Percentiles rank a stretch among this genome's conserved stretches.
Evolutionary conservation across 2,888 invertebrate genomes (phyloP).

Genomic region (Cheilosia vernalis): DNA sequence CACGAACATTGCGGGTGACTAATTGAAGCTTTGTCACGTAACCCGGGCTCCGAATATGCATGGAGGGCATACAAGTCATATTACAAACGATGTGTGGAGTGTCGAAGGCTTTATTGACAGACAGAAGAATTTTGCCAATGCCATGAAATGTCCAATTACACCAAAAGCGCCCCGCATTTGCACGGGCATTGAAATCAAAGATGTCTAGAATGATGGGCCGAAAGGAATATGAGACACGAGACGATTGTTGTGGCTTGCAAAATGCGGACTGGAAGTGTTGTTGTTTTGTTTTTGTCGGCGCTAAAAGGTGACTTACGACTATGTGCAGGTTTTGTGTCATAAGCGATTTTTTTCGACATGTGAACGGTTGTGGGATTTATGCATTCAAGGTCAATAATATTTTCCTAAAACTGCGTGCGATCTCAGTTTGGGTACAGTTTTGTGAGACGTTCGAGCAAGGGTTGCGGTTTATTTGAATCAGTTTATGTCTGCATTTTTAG

Average conservation of each 20-base stretch:
- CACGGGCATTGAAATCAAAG: constrained; percentile 63
- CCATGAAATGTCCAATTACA: constrained; percentile 64
- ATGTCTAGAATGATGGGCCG: constrained; percentile 37
- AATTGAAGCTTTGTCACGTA: constrained; percentile 48
- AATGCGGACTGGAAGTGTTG: too few species aligned
- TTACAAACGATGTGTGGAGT: constrained; percentile 15
- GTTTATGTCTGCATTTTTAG: too few species aligned
- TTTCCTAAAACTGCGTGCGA: too few species aligned
- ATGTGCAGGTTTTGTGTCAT: background rate
- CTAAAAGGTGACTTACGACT: constrained; percentile 15
- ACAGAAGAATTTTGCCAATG: constrained; percentile 66
- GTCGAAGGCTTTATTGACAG: constrained; percentile 28
- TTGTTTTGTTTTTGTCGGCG: constrained; percentile 30
- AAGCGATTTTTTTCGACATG: background rate
- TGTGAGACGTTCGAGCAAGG: too few species aligned
- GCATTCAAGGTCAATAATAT: too few species aligned
- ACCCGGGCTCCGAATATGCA: constrained; percentile 35
- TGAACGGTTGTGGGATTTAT: background rate
- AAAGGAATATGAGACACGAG: constrained; percentile 62
- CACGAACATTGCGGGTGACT: constrained; percentile 44
- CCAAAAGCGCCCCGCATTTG: constrained; percentile 10
- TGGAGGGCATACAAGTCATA: constrained; percentile 48
- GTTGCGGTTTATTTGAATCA: too few species aligned
- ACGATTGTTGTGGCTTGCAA: constrained; percentile 5
- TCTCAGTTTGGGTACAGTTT: too few species aligned